Evolutionary conservation across 1,140 invertebrate genomes (phyloP).

Genomic region (Matsumurasca onukii): DNA sequence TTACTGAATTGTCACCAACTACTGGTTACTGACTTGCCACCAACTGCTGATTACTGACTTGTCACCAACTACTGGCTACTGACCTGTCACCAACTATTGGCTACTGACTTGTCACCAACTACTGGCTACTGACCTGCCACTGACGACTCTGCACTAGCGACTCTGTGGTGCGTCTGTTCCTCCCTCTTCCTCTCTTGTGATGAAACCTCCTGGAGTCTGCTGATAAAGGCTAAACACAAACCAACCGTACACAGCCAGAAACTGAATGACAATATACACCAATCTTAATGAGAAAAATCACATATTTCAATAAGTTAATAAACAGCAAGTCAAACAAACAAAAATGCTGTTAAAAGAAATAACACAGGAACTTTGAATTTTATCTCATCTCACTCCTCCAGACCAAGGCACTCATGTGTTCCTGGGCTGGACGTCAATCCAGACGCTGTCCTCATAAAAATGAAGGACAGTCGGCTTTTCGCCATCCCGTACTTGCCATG

Average conservation of each 20-base stretch:
- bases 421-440: too few relatives aligned
- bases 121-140: conserved; percentile 39
- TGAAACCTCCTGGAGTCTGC: conserved; percentile 39
- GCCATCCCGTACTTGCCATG: too few relatives aligned
- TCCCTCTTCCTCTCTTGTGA: conserved; percentile 39
- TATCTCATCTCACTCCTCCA: background rate
- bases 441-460: too few relatives aligned
- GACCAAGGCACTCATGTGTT: background rate
- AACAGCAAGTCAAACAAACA: background rate
- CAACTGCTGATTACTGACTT: too few relatives aligned
- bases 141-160: conserved; percentile 48
- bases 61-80: too few relatives aligned
- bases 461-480: too few relatives aligned
- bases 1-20: too few relatives aligned
- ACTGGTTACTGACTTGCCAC: too few relatives aligned
- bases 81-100: conserved; percentile 44
- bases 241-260: background rate
- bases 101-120: too few relatives aligned
- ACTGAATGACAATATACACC: background rate
- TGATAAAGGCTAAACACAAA: conserved; percentile 48
- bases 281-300: background rate
- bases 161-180: conserved; percentile 47
- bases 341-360: background rate
- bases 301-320: background rate
- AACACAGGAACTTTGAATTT: background rate